Percentiles rank a stretch among this genome's conserved stretches.
Conservation (phyloP, 2,888 invertebrate genomes). For the Plebejus anna region DNA sequence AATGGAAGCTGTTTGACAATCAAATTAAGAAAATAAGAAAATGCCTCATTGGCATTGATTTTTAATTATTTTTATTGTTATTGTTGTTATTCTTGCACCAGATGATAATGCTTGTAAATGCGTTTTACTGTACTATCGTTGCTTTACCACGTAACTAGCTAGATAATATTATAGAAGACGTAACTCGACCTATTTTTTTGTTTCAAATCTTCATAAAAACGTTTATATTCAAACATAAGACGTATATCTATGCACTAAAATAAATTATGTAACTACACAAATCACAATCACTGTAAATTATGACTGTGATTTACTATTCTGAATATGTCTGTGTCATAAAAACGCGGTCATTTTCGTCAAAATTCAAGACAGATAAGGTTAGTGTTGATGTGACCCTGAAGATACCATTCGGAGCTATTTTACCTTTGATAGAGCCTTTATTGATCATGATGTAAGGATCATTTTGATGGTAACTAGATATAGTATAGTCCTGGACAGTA, state of each 20-base stretch:
- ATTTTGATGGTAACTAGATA: background rate
- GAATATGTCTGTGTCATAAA: slow-evolving; percentile 12
- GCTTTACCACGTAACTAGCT: no score
- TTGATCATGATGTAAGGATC: background rate
- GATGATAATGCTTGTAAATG: no score
- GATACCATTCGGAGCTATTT: background rate
- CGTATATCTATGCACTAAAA: background rate
- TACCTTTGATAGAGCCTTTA: background rate
- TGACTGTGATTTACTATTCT: slow-evolving; percentile 9
- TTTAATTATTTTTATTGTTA: slow-evolving; percentile 6
- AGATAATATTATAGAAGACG: no score
- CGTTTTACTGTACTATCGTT: no score
- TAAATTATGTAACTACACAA: background rate
- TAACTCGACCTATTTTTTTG: background rate
- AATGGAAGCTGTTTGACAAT: no score
- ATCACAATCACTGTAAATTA: background rate
- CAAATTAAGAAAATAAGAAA: no score
- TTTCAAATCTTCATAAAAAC: background rate
- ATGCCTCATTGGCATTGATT: background rate
- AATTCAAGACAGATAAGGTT: slow-evolving; percentile 14
- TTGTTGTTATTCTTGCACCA: no score
- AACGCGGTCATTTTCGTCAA: slow-evolving; percentile 9
- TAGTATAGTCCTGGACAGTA: background rate
- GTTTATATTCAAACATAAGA: background rate
- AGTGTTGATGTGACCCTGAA: slow-evolving; percentile 3